These are phyloP conservation scores for Centroberyx gerrardi DNA, from an alignment of 2,797 vertebrate species.

Conservation along the genomic window DNA sequence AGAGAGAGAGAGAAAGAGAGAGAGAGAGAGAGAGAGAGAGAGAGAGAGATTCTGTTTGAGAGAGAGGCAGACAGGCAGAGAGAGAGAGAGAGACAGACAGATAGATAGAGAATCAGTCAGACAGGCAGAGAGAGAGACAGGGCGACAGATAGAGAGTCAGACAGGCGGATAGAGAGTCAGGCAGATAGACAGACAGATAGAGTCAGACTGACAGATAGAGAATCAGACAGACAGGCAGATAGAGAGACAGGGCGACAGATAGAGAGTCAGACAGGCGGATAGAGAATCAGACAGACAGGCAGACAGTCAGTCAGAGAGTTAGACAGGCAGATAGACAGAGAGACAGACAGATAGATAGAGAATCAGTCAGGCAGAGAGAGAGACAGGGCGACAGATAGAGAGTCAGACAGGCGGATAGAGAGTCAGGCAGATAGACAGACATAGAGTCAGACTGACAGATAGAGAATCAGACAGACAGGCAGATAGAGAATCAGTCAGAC, in stretches of 20 bases:
- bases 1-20: background rate
- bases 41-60: background rate
- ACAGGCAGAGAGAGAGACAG: too few species aligned
- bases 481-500: conserved; percentile 20
- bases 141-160: too few species aligned
- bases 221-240: background rate
- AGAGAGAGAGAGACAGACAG: too few species aligned
- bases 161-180: too few species aligned
- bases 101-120: too few species aligned
- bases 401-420: too few species aligned
- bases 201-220: conserved; percentile 7
- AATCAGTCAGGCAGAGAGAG: too few species aligned
- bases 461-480: background rate
- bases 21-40: background rate
- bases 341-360: too few species aligned
- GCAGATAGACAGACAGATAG: background rate
- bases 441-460: conserved; percentile 15
- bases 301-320: too few species aligned
- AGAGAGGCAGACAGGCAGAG: too few species aligned
- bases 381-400: too few species aligned
- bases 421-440: too few species aligned
- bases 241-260: conserved; percentile 23
- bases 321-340: background rate
- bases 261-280: conserved; percentile 10
- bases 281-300: background rate